These are phyloP conservation scores for Eurystomus gularis DNA, from an alignment of 2,113 vertebrate species.

Conservation along the genomic window DNA sequence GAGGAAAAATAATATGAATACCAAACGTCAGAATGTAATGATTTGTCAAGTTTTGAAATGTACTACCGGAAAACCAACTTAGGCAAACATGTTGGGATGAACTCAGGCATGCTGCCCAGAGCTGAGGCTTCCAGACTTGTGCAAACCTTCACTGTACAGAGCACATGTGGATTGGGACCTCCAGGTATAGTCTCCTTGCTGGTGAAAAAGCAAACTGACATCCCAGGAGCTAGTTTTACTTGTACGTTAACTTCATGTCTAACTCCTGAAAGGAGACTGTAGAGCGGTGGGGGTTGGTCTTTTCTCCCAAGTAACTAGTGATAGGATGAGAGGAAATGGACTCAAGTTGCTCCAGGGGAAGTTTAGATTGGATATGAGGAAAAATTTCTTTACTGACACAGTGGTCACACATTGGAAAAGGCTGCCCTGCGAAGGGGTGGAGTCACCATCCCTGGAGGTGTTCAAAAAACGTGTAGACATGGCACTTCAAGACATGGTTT, in stretches of 20 bases:
- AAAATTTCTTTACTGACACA: no score
- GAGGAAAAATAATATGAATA: not conserved
- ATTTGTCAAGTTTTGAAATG: constrained; percentile 38
- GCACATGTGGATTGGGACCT: not conserved
- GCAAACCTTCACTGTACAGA: not conserved
- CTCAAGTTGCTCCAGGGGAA: no score
- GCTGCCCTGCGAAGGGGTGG: no score
- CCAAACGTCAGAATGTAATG: not conserved
- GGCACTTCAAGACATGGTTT: no score
- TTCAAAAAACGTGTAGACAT: no score
- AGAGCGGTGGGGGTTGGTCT: no score
- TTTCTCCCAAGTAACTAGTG: no score
- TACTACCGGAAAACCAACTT: not conserved
- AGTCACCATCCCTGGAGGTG: no score
- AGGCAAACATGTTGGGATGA: constrained; percentile 12
- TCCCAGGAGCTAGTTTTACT: not conserved
- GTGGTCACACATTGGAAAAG: no score
- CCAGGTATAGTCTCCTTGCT: not conserved
- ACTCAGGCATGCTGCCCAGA: not conserved
- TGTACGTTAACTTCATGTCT: fast-evolving
- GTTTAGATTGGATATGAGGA: no score
- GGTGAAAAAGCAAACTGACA: not conserved
- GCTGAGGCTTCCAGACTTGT: not conserved
- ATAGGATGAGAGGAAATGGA: no score
- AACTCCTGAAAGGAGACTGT: no score